These are phyloP conservation scores for Oncorhynchus keta DNA, from an alignment of 2,113 vertebrate species.

Conservation along the genomic window DNA sequence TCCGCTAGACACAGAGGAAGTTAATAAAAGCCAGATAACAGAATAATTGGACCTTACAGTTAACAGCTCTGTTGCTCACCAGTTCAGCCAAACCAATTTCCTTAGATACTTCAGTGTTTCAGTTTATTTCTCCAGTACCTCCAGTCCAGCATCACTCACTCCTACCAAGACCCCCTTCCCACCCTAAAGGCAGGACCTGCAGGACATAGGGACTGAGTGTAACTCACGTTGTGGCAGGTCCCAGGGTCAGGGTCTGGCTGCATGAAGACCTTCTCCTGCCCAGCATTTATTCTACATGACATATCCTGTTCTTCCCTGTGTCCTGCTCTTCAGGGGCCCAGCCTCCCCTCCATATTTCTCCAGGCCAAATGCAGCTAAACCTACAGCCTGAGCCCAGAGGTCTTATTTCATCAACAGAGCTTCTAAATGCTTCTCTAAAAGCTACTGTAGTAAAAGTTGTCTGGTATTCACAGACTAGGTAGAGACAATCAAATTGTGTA, in stretches of 20 bases:
- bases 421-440: conserved; percentile 22
- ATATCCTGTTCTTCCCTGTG: conserved; percentile 18
- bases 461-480: conserved; percentile 8
- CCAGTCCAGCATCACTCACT: conserved; percentile 35
- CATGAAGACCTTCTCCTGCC: conserved; percentile 35
- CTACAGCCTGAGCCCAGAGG: conserved; percentile 19
- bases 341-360: conserved; percentile 59
- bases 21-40: conserved; percentile 57
- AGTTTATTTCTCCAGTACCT: conserved; percentile 5
- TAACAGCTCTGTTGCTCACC: conserved; percentile 47
- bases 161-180: conserved; percentile 7
- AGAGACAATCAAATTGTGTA: background rate
- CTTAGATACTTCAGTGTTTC: background rate
- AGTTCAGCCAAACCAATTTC: conserved; percentile 50
- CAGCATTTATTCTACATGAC: conserved; percentile 48
- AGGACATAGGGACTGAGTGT: conserved; percentile 37
- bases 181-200: conserved; percentile 50
- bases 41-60: conserved; percentile 49
- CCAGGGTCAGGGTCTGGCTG: conserved; percentile 30
- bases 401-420: conserved; percentile 24
- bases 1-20: conserved; percentile 34
- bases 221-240: conserved; percentile 48
- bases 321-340: conserved; percentile 58
- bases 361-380: conserved; percentile 15
- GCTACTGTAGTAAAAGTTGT: conserved; percentile 17